phyloP scores from a whole-genome alignment of 2,888 invertebrate genomes.

The Tipula unca region DNA sequence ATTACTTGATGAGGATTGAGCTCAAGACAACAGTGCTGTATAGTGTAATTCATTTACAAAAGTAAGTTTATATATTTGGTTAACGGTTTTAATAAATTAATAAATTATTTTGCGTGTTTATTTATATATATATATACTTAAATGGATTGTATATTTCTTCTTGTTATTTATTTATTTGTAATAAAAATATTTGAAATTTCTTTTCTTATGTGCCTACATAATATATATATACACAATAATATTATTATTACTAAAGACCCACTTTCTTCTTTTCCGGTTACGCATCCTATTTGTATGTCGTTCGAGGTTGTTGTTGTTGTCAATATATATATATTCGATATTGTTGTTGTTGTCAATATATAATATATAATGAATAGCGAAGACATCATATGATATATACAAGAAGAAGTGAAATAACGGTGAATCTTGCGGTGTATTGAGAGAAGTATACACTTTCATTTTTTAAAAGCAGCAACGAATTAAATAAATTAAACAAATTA shows the following conservation, averaged over 20 bases:
- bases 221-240: background rate
- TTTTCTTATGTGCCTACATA: background rate
- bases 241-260: too few relatives aligned
- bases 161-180: background rate
- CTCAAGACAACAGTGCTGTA: background rate
- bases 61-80: background rate
- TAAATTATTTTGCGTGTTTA: slow-evolving; percentile 16
- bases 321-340: background rate
- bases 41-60: background rate
- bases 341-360: background rate
- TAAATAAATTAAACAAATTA: background rate
- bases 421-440: background rate
- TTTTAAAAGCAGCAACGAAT: background rate
- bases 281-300: slow-evolving; percentile 15
- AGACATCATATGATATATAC: too few relatives aligned
- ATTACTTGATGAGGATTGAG: background rate
- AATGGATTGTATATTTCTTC: background rate
- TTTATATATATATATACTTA: background rate
- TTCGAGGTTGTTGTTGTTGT: background rate
- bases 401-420: background rate
- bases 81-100: slow-evolving; percentile 14
- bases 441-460: background rate
- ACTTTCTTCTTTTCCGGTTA: slow-evolving; percentile 21
- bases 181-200: background rate
- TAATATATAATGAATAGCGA: background rate